Evolutionary conservation across 2,797 vertebrate species (phyloP).

Genomic region (Xerus rutilus): DNA sequence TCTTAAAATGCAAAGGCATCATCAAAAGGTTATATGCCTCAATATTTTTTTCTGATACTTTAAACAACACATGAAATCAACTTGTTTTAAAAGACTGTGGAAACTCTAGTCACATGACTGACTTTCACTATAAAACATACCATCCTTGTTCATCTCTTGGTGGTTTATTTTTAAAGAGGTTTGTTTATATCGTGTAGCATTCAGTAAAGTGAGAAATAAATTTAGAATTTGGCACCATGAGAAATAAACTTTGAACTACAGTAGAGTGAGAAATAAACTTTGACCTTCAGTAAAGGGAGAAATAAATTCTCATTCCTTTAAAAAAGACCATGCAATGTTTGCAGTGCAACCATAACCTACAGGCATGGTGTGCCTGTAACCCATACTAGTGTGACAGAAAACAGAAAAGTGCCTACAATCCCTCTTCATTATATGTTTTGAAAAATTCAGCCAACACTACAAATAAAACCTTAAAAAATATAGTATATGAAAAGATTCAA

Average conservation of each 20-base stretch:
- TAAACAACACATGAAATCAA: background rate
- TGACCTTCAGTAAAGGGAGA: conserved; percentile 27
- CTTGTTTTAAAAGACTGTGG: background rate
- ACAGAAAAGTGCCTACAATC: background rate
- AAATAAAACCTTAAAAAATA: conserved; percentile 57
- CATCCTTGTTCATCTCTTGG: background rate
- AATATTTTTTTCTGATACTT: conserved; percentile 15
- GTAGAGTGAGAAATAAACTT: conserved; percentile 54
- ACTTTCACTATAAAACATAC: conserved; percentile 14
- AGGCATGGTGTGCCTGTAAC: background rate
- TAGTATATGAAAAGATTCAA: conserved; percentile 40
- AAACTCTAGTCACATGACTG: background rate
- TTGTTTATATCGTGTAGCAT: conserved; percentile 55
- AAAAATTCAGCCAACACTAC: conserved; percentile 43
- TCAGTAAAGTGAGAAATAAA: conserved; percentile 64
- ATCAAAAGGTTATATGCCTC: background rate
- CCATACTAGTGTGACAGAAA: background rate
- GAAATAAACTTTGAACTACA: conserved; percentile 54
- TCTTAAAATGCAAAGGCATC: conserved; percentile 39
- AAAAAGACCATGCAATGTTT: background rate
- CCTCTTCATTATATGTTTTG: conserved; percentile 25
- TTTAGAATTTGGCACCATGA: conserved; percentile 54
- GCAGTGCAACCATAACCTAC: background rate
- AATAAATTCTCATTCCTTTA: conserved; percentile 16
- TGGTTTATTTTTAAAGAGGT: conserved; percentile 43